These are phyloP conservation scores for Listronotus bonariensis DNA, from an alignment of 1,140 invertebrate species.

Conservation along the genomic window DNA sequence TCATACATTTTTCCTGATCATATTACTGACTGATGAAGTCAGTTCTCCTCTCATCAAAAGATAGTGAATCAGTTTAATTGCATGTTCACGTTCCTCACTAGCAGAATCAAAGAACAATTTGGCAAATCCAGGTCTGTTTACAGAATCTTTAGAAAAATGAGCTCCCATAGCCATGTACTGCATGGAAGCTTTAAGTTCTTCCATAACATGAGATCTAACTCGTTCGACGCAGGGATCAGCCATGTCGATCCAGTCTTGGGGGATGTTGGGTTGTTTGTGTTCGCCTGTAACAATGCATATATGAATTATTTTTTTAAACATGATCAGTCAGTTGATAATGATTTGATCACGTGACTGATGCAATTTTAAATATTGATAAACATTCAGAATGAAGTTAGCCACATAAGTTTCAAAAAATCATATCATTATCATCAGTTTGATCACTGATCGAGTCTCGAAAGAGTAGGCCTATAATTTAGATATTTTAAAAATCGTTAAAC, in stretches of 20 bases:
- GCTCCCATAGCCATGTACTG: conserved; percentile 86
- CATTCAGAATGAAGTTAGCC: too few species aligned
- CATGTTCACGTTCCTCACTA: conserved; percentile 87
- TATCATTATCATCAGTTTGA: too few species aligned
- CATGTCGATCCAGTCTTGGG: conserved; percentile 71
- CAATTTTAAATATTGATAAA: too few species aligned
- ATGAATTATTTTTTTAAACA: too few species aligned
- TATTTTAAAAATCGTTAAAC: too few species aligned
- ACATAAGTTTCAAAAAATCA: too few species aligned
- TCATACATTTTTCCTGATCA: conserved; percentile 69
- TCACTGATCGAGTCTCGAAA: too few species aligned
- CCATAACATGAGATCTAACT: conserved; percentile 73
- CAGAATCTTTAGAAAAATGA: conserved; percentile 77
- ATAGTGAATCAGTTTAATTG: conserved; percentile 88
- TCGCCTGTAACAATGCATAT: conserved; percentile 52
- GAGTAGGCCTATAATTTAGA: too few species aligned
- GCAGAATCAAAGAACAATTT: conserved; percentile 87
- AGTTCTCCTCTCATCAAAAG: conserved; percentile 85
- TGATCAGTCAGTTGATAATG: too few species aligned
- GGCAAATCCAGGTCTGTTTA: conserved; percentile 85
- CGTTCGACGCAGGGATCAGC: conserved; percentile 63
- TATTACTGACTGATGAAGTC: conserved; percentile 65
- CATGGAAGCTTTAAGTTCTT: conserved; percentile 76
- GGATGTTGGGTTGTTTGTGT: conserved; percentile 55
- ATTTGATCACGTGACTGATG: too few species aligned